phyloP scores from a whole-genome alignment of 1,140 invertebrate genomes.

The Zaprionus inermis region DNA sequence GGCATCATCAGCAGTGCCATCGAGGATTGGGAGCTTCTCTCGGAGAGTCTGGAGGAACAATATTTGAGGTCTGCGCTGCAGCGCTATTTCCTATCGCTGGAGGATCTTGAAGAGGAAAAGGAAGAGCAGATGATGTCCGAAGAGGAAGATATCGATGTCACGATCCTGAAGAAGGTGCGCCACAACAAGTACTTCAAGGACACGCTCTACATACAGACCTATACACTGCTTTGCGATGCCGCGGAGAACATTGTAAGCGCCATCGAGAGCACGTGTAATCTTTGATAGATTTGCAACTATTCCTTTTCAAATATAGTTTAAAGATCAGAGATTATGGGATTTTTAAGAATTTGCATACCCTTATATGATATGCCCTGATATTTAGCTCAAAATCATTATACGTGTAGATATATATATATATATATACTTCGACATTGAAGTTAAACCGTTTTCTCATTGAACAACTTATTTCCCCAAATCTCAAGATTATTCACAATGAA shows the following conservation, averaged over 20 bases:
- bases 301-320: constrained; percentile 17
- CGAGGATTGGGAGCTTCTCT: constrained; percentile 65
- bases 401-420: not conserved
- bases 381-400: constrained; percentile 29
- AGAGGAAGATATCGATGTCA: not conserved
- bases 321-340: not conserved
- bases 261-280: constrained; percentile 63
- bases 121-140: not conserved
- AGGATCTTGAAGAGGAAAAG: not conserved
- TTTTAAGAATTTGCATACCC: constrained; percentile 12
- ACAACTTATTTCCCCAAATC: not conserved
- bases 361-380: not conserved
- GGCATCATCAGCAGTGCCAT: constrained; percentile 55
- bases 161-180: constrained; percentile 30
- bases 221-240: constrained; percentile 63
- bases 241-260: constrained; percentile 71
- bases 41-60: constrained; percentile 38
- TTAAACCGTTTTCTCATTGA: not conserved
- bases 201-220: constrained; percentile 71
- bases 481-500: not conserved
- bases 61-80: constrained; percentile 53
- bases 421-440: not conserved
- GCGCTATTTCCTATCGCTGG: not conserved
- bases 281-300: constrained; percentile 9
- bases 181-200: constrained; percentile 57